Evolutionary conservation across 92 coral and sea anemone species (phyloP), one percentile per base, ranked within the genome.

Genomic region (Parazoanthus atlanticus): DNA sequence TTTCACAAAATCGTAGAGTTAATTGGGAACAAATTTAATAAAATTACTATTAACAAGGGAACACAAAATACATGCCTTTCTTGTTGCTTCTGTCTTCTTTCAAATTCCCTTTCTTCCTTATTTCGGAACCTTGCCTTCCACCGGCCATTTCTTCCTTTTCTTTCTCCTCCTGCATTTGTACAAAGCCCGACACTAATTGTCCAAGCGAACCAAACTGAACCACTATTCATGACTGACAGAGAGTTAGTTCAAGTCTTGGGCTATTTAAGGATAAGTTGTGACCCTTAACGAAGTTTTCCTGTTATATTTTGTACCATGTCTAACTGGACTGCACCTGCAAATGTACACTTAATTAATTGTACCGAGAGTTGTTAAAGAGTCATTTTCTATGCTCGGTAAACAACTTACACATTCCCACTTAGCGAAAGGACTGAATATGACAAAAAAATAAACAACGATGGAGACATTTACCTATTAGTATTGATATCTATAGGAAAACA

Each of bases 141-240:
- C 93, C 94, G n/a, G 96, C 76, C 88, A 97, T 84, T 78, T 94
- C 98, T 79, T 91, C 94, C 82, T 78, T 91, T 80, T 97, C 98
- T 89, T 96, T 94, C 47, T 97, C 98, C 87, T 95, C 99, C 98
- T 96, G 74, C 16, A 40, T 10, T 72, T n/a, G 31, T 13, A 84
- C 28, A 82, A n/a, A 29, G 31, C 25, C 21, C 6, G 38, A 25
- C 76, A 29, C 21, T 61, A 61, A 61, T 25, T 3, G 3, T 61
- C 69, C 69, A 4, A 4, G 69, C 26, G 69, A 61, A 61, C n/a
- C 26, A 12, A 49, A 52, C 19, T 15, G 19, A 15, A 52, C 58
- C 58, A 15, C 58, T 12, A 49, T 15, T 52, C 58, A 12, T 23
- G 8, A 61, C 69, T 21, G 28, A 21, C 6, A 28, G 26, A 61